Conservation (phyloP, 2,888 invertebrate species). For the Tachina fera region DNA sequence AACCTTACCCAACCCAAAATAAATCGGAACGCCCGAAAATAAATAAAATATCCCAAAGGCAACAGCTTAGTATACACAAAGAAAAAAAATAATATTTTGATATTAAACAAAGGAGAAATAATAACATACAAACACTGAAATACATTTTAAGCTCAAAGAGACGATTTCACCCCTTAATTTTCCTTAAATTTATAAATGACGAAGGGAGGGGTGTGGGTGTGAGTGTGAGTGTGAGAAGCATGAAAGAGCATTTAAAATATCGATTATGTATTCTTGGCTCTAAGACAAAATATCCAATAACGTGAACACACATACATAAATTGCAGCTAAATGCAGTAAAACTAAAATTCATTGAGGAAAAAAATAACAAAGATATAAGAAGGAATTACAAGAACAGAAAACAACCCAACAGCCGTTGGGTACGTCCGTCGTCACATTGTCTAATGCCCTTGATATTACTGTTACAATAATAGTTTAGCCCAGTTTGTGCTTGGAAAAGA, state of each 20-base stretch:
- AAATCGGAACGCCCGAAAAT: not conserved
- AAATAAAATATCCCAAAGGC: not conserved
- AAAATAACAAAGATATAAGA: not conserved
- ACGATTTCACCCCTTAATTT: slow-evolving; percentile 37
- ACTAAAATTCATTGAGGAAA: not conserved
- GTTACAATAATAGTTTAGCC: slow-evolving; percentile 63
- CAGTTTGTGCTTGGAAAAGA: slow-evolving; percentile 39
- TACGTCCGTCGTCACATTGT: slow-evolving; percentile 55
- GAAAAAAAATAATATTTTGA: slow-evolving; percentile 17
- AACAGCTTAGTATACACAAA: slow-evolving; percentile 6
- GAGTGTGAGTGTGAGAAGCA: slow-evolving; percentile 14
- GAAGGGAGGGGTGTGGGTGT: not conserved
- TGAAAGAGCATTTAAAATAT: slow-evolving; percentile 35
- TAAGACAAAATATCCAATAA: slow-evolving; percentile 3
- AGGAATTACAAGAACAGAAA: not conserved
- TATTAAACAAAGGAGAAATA: slow-evolving; percentile 24
- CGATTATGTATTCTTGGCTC: slow-evolving; percentile 29
- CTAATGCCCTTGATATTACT: slow-evolving; percentile 72
- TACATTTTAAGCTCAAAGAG: not conserved
- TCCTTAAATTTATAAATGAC: not conserved
- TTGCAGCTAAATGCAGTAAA: slow-evolving; percentile 12
- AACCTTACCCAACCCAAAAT: slow-evolving; percentile 63
- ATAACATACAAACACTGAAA: not conserved
- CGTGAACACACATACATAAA: not conserved
- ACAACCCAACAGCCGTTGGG: slow-evolving; percentile 11